Conservation (phyloP, 1,140 invertebrate species). For the Pentalonia nigronervosa region DNA sequence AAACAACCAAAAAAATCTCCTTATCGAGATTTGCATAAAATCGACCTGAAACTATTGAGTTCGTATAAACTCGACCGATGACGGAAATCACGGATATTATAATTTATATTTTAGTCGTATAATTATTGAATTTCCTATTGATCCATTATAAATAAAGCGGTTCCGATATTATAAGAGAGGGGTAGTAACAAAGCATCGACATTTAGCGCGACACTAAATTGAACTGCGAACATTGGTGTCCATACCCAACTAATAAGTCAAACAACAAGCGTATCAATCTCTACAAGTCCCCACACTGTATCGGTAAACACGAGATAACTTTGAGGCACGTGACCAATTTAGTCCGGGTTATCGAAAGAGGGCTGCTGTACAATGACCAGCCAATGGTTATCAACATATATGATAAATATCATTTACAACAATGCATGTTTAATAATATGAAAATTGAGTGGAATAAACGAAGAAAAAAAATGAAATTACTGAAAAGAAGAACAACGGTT, state of each 20-base stretch:
- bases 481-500: not conserved
- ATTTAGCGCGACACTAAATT: conserved; percentile 4
- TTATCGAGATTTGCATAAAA: not conserved
- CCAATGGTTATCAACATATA: conserved; percentile 16
- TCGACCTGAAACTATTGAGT: not conserved
- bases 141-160: not conserved
- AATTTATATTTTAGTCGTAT: not conserved
- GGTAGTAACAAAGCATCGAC: not conserved
- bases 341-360: not conserved
- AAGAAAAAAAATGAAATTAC: not conserved
- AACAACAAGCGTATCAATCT: conserved; percentile 40
- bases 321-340: conserved; percentile 15
- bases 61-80: not conserved
- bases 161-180: not conserved
- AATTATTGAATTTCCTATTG: not conserved
- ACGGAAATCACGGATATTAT: not conserved
- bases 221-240: not conserved
- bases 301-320: conserved; percentile 29
- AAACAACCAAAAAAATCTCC: not conserved
- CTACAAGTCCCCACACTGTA: not conserved
- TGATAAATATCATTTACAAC: not conserved
- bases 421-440: not conserved
- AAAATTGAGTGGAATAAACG: not conserved
- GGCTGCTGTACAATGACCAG: not conserved
- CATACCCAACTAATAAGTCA: not conserved